These are phyloP conservation scores for Drosophila acutilabella DNA, from an alignment of 2,888 invertebrate genomes.

Conservation along the genomic window DNA sequence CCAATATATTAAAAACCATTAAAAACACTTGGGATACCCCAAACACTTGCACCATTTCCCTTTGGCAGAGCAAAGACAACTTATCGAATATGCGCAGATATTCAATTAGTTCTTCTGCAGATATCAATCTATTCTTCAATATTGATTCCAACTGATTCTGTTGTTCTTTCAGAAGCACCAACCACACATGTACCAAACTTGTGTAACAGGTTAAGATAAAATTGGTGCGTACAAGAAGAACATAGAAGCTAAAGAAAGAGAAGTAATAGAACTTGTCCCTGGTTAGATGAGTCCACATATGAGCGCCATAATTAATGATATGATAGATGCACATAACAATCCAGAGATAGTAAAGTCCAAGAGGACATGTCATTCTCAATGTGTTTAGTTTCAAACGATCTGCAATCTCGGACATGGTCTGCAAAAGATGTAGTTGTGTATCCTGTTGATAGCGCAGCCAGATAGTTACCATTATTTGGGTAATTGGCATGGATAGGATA, in stretches of 20 bases:
- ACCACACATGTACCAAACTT: conserved; percentile 21
- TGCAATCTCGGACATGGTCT: conserved; percentile 16
- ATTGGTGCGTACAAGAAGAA: conserved; percentile 13
- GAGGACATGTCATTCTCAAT: conserved; percentile 11
- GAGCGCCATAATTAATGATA: too few species aligned
- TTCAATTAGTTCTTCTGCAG: neutral
- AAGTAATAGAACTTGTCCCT: neutral
- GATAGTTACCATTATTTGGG: conserved; percentile 10
- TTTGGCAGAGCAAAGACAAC: conserved; percentile 18
- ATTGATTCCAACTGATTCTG: conserved; percentile 4
- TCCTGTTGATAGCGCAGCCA: conserved; percentile 33
- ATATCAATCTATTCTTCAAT: neutral
- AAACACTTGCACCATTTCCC: conserved; percentile 13
- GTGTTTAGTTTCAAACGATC: conserved; percentile 24
- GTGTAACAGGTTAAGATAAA: conserved; percentile 31
- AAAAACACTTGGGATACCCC: conserved; percentile 10
- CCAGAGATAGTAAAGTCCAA: conserved; percentile 33
- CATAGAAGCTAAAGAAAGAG: neutral
- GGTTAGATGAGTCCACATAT: rapidly evolving
- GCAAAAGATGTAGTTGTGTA: conserved; percentile 21
- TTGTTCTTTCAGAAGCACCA: conserved; percentile 16
- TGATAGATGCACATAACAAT: neutral
- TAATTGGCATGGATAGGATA: neutral
- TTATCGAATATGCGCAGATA: conserved; percentile 4
- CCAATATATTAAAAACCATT: conserved; percentile 2